Evolutionary conservation across 2,113 vertebrate species (phyloP).

Genomic region (Actenoides lindsayi): DNA sequence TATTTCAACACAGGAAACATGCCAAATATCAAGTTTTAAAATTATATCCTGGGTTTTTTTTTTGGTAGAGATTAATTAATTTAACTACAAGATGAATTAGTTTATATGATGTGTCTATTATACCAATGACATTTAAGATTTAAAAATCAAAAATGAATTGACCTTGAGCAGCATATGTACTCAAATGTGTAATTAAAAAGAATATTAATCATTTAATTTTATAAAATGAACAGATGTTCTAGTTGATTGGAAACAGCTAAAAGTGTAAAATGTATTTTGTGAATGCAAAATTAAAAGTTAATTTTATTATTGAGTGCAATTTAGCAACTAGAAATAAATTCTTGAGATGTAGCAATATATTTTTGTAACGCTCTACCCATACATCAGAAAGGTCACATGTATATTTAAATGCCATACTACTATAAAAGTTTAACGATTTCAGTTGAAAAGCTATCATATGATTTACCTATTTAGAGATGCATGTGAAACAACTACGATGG

Average conservation of each 20-base stretch:
- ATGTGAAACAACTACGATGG: neutral
- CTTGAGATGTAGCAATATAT: conserved; percentile 57
- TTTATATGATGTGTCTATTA: neutral
- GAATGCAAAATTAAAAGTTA: conserved; percentile 55
- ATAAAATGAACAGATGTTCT: conserved; percentile 58
- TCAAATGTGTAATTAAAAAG: conserved; percentile 48
- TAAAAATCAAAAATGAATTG: conserved; percentile 42
- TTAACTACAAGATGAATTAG: conserved; percentile 8
- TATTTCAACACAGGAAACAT: neutral
- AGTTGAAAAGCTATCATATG: conserved; percentile 53
- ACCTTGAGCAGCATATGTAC: conserved; percentile 45
- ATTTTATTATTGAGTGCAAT: conserved; percentile 55
- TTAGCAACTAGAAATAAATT: conserved; percentile 65
- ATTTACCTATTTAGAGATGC: conserved; percentile 52
- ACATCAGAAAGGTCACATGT: conserved; percentile 57
- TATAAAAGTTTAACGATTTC: conserved; percentile 58
- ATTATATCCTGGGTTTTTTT: neutral
- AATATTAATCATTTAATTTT: conserved; percentile 61
- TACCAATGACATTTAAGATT: conserved; percentile 6
- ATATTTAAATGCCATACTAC: conserved; percentile 58
- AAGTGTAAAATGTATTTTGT: conserved; percentile 63
- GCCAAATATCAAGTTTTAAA: neutral
- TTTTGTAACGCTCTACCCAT: conserved; percentile 46
- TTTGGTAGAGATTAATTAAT: neutral
- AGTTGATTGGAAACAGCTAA: conserved; percentile 62